Evolutionary conservation across 2,797 vertebrate genomes (phyloP), one percentile per base, ranked within the genome.

Genomic region (Potorous gilbertii): DNA sequence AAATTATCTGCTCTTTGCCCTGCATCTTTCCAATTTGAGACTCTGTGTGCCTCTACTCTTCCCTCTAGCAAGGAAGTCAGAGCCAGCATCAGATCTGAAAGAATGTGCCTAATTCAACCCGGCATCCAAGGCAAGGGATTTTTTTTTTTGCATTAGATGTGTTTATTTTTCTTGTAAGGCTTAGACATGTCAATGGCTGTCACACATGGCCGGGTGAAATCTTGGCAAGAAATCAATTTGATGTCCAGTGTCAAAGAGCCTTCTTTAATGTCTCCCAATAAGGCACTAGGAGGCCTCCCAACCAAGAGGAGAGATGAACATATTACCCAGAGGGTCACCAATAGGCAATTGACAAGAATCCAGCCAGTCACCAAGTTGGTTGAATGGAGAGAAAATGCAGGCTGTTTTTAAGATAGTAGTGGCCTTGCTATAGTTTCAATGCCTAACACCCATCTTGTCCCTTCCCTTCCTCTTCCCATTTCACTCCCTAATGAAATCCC

Each of bases 191-290:
- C 98, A 98, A 97, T 98, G 98, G 97, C 95, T 98, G 98, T 99
- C 98, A 98, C 98, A 97, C 90, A 93, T 97, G 98, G 96, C 98
- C 98, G 98, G 98, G 97, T 98, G 98, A 98, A 98, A 98, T 98
- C 98, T 98, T 98, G 98, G 98, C 98, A 98, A 98, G 98, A 98
- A 99, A 99, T 98, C 98, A 98, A 97, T 98, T 98, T 98, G 97
- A 98, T 98, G 98, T 97, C 97, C 98, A 98, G 52, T 46, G 59
- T 98, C 97, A 98, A 98, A 97, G 95, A 96, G 97, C 95, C 98
- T 98, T 94, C 97, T 98, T 97, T 98, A 98, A 98, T 97, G 97
- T 98, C 97, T 98, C 95, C 90, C 95, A 97, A 98, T 98, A 97
- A 98, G 97, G 96, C 97, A 95, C 95, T 98, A 96, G 96, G 97